phyloP scores from a whole-genome alignment of 2,888 invertebrate species.

The Lepidocyrtinus sp. region DNA sequence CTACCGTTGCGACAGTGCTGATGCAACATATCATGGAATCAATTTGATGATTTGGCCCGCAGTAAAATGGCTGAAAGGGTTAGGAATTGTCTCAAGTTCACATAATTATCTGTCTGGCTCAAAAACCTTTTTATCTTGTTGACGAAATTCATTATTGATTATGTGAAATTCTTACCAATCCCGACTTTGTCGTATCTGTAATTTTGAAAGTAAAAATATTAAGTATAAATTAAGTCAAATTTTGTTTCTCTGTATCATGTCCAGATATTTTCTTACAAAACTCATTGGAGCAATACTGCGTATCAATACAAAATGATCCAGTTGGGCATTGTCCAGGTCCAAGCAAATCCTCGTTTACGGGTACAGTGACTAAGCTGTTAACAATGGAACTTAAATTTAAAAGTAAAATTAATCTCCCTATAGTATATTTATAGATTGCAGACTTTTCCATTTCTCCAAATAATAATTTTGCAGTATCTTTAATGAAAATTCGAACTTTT shows the following conservation, averaged over 20 bases:
- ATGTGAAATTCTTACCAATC: constrained; percentile 43
- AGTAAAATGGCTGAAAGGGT: constrained; percentile 53
- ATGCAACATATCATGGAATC: constrained; percentile 53
- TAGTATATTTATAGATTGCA: too few species aligned
- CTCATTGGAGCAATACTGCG: constrained; percentile 8
- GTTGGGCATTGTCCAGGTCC: constrained; percentile 39
- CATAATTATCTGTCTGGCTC: not conserved
- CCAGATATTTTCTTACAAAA: constrained; percentile 45
- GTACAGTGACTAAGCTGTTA: not conserved
- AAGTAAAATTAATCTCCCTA: too few species aligned
- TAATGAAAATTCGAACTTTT: too few species aligned
- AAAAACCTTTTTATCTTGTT: not conserved
- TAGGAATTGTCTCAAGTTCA: not conserved
- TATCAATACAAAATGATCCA: constrained; percentile 38
- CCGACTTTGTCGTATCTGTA: constrained; percentile 41
- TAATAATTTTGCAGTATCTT: too few species aligned
- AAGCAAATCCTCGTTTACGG: constrained; percentile 19
- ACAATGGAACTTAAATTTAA: too few species aligned
- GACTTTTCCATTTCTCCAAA: too few species aligned
- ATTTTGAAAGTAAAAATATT: too few species aligned
- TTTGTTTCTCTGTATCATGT: not conserved
- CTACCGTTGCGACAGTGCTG: constrained; percentile 2
- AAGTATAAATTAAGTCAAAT: not conserved
- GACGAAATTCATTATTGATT: too few species aligned
- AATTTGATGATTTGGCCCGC: constrained; percentile 52